phyloP scores from a whole-genome alignment of 2,797 vertebrate species.

The Trichosurus vulpecula region DNA sequence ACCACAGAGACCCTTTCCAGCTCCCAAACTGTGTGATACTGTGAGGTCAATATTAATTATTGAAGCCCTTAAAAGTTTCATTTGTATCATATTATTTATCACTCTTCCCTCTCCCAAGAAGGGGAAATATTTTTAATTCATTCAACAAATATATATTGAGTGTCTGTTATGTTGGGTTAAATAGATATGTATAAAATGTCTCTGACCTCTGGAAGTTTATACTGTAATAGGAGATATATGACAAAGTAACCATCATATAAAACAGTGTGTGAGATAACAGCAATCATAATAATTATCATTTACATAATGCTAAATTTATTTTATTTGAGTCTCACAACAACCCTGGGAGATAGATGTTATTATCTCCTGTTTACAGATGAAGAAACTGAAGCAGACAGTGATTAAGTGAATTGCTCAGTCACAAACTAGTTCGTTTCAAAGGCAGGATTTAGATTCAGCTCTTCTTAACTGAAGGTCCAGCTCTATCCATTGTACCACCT shows the following conservation, averaged over 20 bases:
- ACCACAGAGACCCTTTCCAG: neutral
- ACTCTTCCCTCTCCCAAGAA: neutral
- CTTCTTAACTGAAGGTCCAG: neutral
- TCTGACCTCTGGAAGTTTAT: neutral
- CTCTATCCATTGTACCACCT: neutral
- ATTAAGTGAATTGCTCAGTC: neutral
- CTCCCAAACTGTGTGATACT: neutral
- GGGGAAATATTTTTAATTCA: neutral
- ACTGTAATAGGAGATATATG: neutral
- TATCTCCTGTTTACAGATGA: slow-evolving; percentile 40
- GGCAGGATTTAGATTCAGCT: neutral
- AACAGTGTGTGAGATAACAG: neutral
- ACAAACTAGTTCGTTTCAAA: neutral
- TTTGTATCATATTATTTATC: neutral
- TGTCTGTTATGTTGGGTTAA: neutral
- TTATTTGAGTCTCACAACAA: slow-evolving; percentile 27
- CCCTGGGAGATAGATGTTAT: slow-evolving; percentile 23
- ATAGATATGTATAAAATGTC: neutral
- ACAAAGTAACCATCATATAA: neutral
- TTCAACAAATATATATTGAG: neutral
- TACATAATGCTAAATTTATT: neutral
- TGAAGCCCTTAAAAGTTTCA: neutral
- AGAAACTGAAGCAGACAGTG: slow-evolving; percentile 17
- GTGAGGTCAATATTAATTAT: neutral
- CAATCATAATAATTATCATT: slow-evolving; percentile 31